Percentiles rank a stretch among this genome's conserved stretches.
These are phyloP conservation scores for Pyrrhia umbra DNA, from an alignment of 2,888 invertebrate genomes.

Conservation along the genomic window DNA sequence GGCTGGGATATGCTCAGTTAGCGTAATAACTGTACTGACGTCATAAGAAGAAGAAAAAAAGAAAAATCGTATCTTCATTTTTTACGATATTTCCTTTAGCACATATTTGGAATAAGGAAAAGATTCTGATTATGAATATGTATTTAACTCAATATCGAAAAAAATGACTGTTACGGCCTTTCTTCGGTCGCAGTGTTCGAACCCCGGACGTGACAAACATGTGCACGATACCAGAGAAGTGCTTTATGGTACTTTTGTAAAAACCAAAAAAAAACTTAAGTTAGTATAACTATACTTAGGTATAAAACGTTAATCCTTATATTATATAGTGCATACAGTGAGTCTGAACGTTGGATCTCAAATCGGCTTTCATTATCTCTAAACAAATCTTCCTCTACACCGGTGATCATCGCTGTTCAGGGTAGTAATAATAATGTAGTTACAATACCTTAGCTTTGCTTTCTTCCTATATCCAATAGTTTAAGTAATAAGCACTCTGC, in stretches of 20 bases:
- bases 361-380: constrained; percentile 49
- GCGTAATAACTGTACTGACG: no score
- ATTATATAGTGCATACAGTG: neutral
- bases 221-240: no score
- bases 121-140: no score
- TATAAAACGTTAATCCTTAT: neutral
- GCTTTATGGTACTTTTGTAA: no score
- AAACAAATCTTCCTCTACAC: neutral
- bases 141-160: no score
- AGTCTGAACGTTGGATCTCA: constrained; percentile 36
- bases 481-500: neutral
- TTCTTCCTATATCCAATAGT: neutral
- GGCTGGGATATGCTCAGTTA: no score
- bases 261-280: neutral
- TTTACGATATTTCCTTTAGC: no score
- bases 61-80: no score
- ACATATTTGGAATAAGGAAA: no score
- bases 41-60: neutral
- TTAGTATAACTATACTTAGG: neutral
- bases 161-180: no score
- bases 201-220: no score
- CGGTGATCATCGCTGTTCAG: constrained; percentile 36
- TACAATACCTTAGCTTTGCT: neutral
- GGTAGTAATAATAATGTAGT: constrained; percentile 11
- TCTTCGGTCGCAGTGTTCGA: no score